Conservation (phyloP, 2,888 invertebrate species). For the Diaphora mendica region DNA sequence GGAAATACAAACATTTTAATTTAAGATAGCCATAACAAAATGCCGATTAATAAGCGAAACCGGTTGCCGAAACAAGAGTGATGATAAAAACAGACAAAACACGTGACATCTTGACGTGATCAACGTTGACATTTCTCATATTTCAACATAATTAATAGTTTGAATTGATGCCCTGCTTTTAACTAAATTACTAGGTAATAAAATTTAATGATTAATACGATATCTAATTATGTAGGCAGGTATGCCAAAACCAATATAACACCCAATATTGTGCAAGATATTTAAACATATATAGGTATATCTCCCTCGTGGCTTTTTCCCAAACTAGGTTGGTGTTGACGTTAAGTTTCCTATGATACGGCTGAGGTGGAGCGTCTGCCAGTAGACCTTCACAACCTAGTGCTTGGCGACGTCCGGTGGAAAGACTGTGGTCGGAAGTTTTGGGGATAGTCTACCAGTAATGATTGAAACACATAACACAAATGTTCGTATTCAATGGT, state of each 20-base stretch:
- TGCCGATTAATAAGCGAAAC: conserved; percentile 7
- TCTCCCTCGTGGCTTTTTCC: neutral
- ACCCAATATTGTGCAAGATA: neutral
- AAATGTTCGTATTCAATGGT: too few relatives aligned
- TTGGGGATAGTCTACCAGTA: too few relatives aligned
- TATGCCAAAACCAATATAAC: neutral
- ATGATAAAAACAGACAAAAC: conserved; percentile 9
- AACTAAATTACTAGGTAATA: conserved; percentile 17
- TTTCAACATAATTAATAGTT: conserved; percentile 22
- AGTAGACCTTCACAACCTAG: too few relatives aligned
- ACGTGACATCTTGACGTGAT: conserved; percentile 28
- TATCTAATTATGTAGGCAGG: neutral
- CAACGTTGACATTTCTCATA: conserved; percentile 28
- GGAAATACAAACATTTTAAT: neutral
- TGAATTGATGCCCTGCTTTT: conserved; percentile 23
- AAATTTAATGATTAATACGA: conserved; percentile 10
- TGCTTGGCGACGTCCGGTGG: too few relatives aligned
- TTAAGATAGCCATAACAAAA: neutral
- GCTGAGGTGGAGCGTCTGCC: too few relatives aligned
- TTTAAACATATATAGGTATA: neutral
- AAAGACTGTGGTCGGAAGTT: too few relatives aligned
- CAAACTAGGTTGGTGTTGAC: too few relatives aligned
- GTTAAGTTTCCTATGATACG: too few relatives aligned
- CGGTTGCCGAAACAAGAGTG: conserved; percentile 1
- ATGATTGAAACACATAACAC: too few relatives aligned